Base-by-base conservation (phyloP, 2,797 vertebrate genomes). In the Momotus momota region DNA sequence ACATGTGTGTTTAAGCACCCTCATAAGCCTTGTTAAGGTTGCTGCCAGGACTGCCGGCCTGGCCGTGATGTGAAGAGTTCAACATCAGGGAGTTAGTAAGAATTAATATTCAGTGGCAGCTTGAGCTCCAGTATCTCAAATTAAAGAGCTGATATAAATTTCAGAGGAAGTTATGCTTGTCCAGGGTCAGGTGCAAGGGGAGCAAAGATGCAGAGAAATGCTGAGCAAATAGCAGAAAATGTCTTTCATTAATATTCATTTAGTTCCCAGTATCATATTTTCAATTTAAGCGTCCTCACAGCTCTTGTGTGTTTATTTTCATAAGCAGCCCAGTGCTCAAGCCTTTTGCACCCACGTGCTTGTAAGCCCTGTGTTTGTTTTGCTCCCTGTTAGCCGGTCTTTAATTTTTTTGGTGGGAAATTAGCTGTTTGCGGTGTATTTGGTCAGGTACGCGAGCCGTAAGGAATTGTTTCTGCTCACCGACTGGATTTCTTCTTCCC, bases 141-240 rank as follows among this genome's bases (percentile, higher is more conserved):
- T 80, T 49, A 86, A 75, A 86, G 27, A 81, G 60, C 60, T 94
- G 73, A 77, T 91, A 40, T 38, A 54, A 83, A 93, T 94, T 93
- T 80, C 81, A 77, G 88, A 72, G 88, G 78, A 83, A 82, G 85
- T 73, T 83, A 5, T 23, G 51, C 90, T 86, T 55, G 81, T 41
- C 73, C 73, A 31, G 93, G 84, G 81, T 91, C 81, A 85, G 87
- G 84, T 82, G 58, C 49, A 29, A 49, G 81, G 78, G 70, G 85
- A 83, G 85, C 85, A 72, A 69, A 90, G 94, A 81, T 61, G 85
- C 79, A 57, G 80, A 83, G 71, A 85, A 85, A 83, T 66, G 85
- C 81, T 84, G 88, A 94, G 88, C 88, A 90, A 95, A 94, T 92
- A 90, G 88, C 93, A 94, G 88, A 65, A 84, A 96, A 96, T 93